Evolutionary conservation across 2,888 invertebrate species (phyloP), one percentile per base, ranked within the genome.

Genomic region (Acrobasis consociella): DNA sequence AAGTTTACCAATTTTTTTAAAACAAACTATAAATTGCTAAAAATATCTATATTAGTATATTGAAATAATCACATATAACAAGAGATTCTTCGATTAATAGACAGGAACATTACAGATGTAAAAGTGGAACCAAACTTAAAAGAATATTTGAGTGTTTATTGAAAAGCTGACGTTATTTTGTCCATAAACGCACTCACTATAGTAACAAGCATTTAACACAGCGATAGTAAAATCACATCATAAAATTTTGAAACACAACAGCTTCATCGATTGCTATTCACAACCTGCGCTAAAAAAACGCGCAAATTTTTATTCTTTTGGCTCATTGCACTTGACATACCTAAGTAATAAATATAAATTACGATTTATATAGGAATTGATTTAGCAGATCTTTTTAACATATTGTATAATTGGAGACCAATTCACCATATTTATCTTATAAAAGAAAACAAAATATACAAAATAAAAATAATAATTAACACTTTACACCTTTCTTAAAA

Each of bases 171-270:
- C 2, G 46, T 13, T n/a, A 38, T 9, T 1, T 39, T 39, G 3
- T 52, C 67, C 64, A 67, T 67, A 65, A 71, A 74, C 70, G 68
- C 69, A 73, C 68, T 73, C 70, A 72, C 64, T 63, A 64, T 69
- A 76, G 80, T 72, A 70, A 68, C 71, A 74, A 69, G 67, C 73
- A 72, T 72, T 67, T 75, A 64, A 64, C 62, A 66, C 51, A 46
- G 61, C 42, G 37, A 59, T 49, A 39, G 72, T 72, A 87, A 87
- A 83, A 83, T 81, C 72, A 78, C 73, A 77, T 76, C 79, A 86
- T 89, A 88, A 85, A 88, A 83, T 90, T 88, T 89, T 69, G 81
- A 82, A 86, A 81, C 80, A 85, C 77, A 87, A 86, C 80, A 83
- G 79, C 64, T 74, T 75, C 73, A 65, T 76, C 71, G 66, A 76